Evolutionary conservation across 1,140 invertebrate genomes (phyloP), one percentile per base, ranked within the genome.

Genomic region (Drosophila baimaii): DNA sequence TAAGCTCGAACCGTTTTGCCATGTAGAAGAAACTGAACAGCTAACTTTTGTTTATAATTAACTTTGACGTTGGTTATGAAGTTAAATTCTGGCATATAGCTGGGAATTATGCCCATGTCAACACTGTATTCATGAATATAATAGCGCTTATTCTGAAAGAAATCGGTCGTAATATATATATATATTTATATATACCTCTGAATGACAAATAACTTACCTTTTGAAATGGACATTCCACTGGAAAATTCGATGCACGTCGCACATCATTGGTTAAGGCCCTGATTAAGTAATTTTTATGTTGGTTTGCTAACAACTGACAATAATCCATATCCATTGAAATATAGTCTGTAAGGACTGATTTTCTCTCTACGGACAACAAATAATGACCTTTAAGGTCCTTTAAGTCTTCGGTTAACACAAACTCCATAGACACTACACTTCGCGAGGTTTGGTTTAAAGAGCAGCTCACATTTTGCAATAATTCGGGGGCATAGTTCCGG

Each of bases 161-260:
- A 9, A 35, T 7, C 0, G 6, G 0, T 19, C 25, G 15, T 17
- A 5, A 6, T n/a, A 29, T 31, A n/a, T 13, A n/a, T 3, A 23
- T 31, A 6, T 12, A 17, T 9, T n/a, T n/a, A n/a, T n/a, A n/a
- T n/a, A n/a, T n/a, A n/a, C 0, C 1, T 33, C 15, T 7, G 2
- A 3, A 2, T 21, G 1, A 15, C 0, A 8, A 2, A 12, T 17
- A 19, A 12, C n/a, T 21, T 19, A 76, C 76, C 55, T 19, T 77
- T 43, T 64, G 70, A 2, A 76, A 64, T 4, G 76, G 76, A 33
- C 75, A 79, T 6, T 68, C 13, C 10, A 73, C 3, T 2, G 75
- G 75, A 21, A 73, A 73, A 41, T 79, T 79, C 0, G 59, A 27
- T 1, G 33, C 9, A 13, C 37, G 19, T 0, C 75, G 75, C 0